These are phyloP conservation scores for Mythimna albipuncta DNA, from an alignment of 2,888 invertebrate species.

Conservation along the genomic window DNA sequence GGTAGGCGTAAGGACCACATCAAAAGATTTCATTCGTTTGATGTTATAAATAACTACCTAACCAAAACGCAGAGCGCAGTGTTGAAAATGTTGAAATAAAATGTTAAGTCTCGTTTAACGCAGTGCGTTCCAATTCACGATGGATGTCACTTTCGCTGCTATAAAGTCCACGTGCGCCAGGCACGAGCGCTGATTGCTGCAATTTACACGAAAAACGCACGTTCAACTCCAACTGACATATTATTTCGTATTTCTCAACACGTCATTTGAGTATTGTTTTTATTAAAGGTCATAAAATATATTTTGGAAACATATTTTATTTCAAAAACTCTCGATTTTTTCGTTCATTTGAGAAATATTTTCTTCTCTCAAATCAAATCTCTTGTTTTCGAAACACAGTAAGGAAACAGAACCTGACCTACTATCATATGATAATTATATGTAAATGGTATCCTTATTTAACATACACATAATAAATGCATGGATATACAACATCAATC, in stretches of 20 bases:
- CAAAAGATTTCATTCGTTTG: slow-evolving; percentile 35
- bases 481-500: slow-evolving; percentile 44
- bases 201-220: slow-evolving; percentile 42
- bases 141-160: slow-evolving; percentile 34
- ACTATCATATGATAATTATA: background rate
- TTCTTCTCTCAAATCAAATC: no score
- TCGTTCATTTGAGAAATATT: no score
- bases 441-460: slow-evolving; percentile 12
- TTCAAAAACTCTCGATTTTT: background rate
- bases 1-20: slow-evolving; percentile 18
- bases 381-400: background rate
- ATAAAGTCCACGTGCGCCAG: slow-evolving; percentile 43
- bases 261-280: slow-evolving; percentile 15
- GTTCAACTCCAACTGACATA: slow-evolving; percentile 5
- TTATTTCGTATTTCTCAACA: slow-evolving; percentile 30
- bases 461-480: slow-evolving; percentile 43
- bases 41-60: slow-evolving; percentile 50
- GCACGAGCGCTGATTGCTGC: slow-evolving; percentile 35
- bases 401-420: slow-evolving; percentile 8
- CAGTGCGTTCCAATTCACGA: slow-evolving; percentile 47
- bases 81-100: slow-evolving; percentile 51
- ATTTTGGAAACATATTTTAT: background rate
- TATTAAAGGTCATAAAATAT: slow-evolving; percentile 1
- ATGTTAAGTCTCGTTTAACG: slow-evolving; percentile 37
- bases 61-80: slow-evolving; percentile 27